Percentiles rank a stretch among this genome's conserved stretches.
These are phyloP conservation scores for Eilema sororculum DNA, from an alignment of 2,888 invertebrate species.

Conservation along the genomic window DNA sequence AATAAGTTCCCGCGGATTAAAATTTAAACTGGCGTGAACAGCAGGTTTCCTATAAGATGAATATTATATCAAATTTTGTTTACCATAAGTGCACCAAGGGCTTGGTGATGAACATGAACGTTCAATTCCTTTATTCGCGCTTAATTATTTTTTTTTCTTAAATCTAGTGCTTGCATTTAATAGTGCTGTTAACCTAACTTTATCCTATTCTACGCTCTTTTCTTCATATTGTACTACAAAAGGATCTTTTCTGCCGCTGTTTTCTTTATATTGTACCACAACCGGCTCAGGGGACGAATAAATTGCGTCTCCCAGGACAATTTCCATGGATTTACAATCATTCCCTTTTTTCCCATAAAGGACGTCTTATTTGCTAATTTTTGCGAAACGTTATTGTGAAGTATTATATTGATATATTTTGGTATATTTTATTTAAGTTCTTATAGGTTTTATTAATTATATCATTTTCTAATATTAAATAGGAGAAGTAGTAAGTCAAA, in stretches of 20 bases:
- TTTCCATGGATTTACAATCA: slow-evolving; percentile 64
- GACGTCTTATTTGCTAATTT: slow-evolving; percentile 56
- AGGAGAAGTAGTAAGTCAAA: no score
- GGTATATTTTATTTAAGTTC: slow-evolving; percentile 44
- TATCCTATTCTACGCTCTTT: slow-evolving; percentile 10
- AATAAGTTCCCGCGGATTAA: no score
- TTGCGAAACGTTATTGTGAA: slow-evolving; percentile 47
- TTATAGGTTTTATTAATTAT: slow-evolving; percentile 36
- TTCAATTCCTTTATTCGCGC: background rate
- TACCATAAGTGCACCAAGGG: background rate
- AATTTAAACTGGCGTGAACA: no score
- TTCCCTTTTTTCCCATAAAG: slow-evolving; percentile 54
- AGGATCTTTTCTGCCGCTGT: no score
- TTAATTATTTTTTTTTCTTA: background rate
- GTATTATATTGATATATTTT: slow-evolving; percentile 40
- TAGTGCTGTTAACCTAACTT: background rate
- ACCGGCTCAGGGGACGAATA: slow-evolving; percentile 51
- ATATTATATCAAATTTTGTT: no score
- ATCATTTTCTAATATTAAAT: background rate
- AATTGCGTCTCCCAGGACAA: slow-evolving; percentile 56
- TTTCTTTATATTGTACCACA: slow-evolving; percentile 30
- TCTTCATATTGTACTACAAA: slow-evolving; percentile 30
- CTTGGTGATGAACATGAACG: background rate
- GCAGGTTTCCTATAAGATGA: no score
- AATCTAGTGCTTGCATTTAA: background rate